Conservation (phyloP, 2,113 vertebrate genomes). For the Anhinga rufa region DNA sequence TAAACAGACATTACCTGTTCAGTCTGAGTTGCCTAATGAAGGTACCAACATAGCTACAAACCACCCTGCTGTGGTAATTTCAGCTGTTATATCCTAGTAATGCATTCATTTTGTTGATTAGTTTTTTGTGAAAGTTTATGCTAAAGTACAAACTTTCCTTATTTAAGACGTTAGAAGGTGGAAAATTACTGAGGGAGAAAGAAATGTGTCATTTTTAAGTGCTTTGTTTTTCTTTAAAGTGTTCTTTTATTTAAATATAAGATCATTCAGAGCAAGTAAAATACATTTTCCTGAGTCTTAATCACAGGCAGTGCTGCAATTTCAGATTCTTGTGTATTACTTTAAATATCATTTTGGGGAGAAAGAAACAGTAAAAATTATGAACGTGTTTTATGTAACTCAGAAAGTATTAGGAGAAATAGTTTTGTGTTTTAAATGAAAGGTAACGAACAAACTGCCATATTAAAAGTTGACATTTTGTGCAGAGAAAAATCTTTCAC, state of each 20-base stretch:
- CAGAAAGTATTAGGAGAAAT: background rate
- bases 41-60: background rate
- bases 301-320: slow-evolving; percentile 23
- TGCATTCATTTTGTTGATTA: slow-evolving; percentile 4
- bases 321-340: slow-evolving; percentile 11
- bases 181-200: slow-evolving; percentile 35
- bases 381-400: background rate
- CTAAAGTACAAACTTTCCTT: slow-evolving; percentile 14
- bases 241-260: slow-evolving; percentile 51
- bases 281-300: slow-evolving; percentile 31
- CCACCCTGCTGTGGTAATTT: slow-evolving; percentile 37
- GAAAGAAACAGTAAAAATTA: slow-evolving; percentile 29
- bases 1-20: background rate
- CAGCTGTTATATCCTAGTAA: background rate
- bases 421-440: background rate
- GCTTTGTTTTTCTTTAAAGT: slow-evolving; percentile 24
- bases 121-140: slow-evolving; percentile 8
- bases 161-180: slow-evolving; percentile 5
- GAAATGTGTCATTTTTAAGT: slow-evolving; percentile 48
- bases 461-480: background rate
- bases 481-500: background rate
- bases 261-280: slow-evolving; percentile 9
- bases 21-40: background rate
- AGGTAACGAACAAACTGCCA: background rate
- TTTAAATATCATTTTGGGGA: slow-evolving; percentile 9